Evolutionary conservation across 1,140 invertebrate genomes (phyloP).

Genomic region (Drosophila bifasciata): DNA sequence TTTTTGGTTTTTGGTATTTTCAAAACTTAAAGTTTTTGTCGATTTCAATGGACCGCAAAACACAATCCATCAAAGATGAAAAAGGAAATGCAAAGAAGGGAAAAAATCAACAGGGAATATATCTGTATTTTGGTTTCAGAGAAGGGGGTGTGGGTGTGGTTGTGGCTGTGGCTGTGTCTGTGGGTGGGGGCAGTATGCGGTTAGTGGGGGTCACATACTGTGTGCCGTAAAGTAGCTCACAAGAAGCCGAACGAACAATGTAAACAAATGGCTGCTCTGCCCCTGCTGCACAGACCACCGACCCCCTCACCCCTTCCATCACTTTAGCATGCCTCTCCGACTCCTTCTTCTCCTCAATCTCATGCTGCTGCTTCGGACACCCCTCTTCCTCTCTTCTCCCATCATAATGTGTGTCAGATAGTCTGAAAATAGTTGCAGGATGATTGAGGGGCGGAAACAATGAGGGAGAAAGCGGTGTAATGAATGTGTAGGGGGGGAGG

Average conservation of each 20-base stretch:
- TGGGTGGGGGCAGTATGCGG: not conserved
- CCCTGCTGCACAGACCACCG: slow-evolving; percentile 6
- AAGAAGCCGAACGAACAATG: slow-evolving; percentile 37
- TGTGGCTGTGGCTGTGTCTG: not conserved
- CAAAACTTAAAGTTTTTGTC: slow-evolving; percentile 15
- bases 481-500: slow-evolving; percentile 3
- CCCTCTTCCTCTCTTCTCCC: not conserved
- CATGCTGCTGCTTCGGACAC: too few species aligned
- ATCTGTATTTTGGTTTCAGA: not conserved
- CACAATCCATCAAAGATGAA: slow-evolving; percentile 68
- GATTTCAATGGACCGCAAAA: slow-evolving; percentile 34
- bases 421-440: slow-evolving; percentile 73
- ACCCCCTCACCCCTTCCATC: not conserved
- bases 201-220: slow-evolving; percentile 34
- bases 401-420: slow-evolving; percentile 65
- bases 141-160: not conserved
- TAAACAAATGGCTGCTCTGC: slow-evolving; percentile 50
- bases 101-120: slow-evolving; percentile 41
- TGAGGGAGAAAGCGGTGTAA: not conserved
- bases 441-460: slow-evolving; percentile 22
- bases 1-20: not conserved
- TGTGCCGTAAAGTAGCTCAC: slow-evolving; percentile 54
- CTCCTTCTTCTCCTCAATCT: too few species aligned
- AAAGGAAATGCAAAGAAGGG: slow-evolving; percentile 41
- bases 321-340: slow-evolving; percentile 13